Conservation (phyloP, 30 jellyfish, hydroid and myxozoan genomes). For the Phacellophora camtschatica region DNA sequence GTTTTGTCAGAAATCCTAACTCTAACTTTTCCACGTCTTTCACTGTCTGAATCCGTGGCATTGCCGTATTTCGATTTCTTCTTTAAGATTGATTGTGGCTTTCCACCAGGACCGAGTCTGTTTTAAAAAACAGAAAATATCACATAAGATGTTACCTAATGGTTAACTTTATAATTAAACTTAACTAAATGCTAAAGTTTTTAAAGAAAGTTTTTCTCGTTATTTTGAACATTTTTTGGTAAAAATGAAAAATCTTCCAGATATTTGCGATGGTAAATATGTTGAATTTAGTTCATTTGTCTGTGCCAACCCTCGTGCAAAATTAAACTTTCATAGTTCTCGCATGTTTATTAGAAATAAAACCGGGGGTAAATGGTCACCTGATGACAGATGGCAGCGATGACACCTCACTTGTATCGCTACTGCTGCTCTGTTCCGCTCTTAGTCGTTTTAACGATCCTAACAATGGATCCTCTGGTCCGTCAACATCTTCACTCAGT, state of each 20-base stretch:
- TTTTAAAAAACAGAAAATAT: not conserved
- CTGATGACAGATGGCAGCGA: constrained; percentile 82
- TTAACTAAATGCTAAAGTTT: too few relatives aligned
- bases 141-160: too few relatives aligned
- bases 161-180: too few relatives aligned
- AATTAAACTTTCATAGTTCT: too few relatives aligned
- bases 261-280: too few relatives aligned
- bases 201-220: too few relatives aligned
- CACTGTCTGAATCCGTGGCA: constrained; percentile 71
- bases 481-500: constrained; percentile 55
- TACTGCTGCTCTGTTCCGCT: constrained; percentile 75
- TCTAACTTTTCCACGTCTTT: constrained; percentile 64
- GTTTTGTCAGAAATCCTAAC: constrained; percentile 70
- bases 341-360: too few relatives aligned
- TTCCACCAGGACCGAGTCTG: constrained; percentile 90
- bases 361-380: too few relatives aligned
- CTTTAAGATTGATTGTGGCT: constrained; percentile 76
- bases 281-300: too few relatives aligned
- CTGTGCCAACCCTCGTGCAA: too few relatives aligned
- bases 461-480: constrained; percentile 62
- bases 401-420: constrained; percentile 78
- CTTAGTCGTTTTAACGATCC: constrained; percentile 50
- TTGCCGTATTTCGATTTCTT: constrained; percentile 83
- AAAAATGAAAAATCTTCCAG: too few relatives aligned
- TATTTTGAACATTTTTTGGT: too few relatives aligned